Conservation (phyloP, 2,888 invertebrate genomes). For the Eupithecia exiguata region DNA sequence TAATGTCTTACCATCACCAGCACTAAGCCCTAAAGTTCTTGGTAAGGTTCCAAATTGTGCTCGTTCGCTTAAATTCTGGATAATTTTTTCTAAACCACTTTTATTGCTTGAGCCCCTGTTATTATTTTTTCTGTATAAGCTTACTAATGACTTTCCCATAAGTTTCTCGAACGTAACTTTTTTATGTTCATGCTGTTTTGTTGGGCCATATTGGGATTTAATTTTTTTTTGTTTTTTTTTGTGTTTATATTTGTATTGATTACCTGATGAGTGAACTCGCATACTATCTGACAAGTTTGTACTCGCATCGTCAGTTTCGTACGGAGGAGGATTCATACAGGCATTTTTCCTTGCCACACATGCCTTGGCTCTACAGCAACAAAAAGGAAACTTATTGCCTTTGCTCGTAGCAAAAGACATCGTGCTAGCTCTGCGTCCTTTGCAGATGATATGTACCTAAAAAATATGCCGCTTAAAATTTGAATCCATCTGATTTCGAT, state of each 20-base stretch:
- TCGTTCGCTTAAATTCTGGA: background rate
- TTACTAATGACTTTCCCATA: background rate
- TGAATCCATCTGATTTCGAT: background rate
- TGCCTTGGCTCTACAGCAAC: background rate
- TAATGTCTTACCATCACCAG: background rate
- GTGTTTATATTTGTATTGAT: background rate
- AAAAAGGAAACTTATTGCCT: background rate
- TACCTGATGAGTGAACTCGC: background rate
- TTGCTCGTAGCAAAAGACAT: background rate
- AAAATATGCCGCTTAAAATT: background rate
- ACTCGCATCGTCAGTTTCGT: constrained; percentile 1
- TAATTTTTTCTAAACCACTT: background rate
- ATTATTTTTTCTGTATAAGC: constrained; percentile 1
- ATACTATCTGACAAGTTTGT: background rate
- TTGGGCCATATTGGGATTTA: background rate
- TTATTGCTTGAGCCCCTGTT: background rate
- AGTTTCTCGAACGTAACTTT: background rate
- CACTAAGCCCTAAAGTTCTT: background rate
- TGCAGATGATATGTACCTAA: background rate
- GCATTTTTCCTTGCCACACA: background rate
- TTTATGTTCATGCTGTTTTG: background rate
- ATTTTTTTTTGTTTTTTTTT: background rate
- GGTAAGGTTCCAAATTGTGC: background rate
- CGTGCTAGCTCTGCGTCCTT: background rate
- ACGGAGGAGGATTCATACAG: background rate